Conservation (phyloP, 2,113 vertebrate species). For the Stegostoma tigrinum region DNA sequence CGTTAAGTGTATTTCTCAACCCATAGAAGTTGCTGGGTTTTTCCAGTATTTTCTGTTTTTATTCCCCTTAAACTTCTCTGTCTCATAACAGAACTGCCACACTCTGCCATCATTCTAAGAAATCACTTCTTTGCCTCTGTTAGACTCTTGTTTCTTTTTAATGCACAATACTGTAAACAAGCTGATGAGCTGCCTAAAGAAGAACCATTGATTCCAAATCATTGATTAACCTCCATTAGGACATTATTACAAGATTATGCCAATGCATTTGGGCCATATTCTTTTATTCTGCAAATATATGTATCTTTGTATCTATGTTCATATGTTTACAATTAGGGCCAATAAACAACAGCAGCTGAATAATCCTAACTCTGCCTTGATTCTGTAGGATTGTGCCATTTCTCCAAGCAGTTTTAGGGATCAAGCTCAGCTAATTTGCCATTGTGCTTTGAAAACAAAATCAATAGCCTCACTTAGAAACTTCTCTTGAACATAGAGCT, state of each 20-base stretch:
- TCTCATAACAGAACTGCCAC: too few relatives aligned
- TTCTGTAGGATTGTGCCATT: background rate
- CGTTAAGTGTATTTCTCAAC: too few relatives aligned
- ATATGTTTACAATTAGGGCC: background rate
- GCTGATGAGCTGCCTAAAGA: background rate
- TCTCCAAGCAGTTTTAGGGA: background rate
- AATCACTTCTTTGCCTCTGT: too few relatives aligned
- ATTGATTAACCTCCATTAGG: background rate
- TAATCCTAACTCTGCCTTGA: background rate
- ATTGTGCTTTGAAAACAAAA: background rate
- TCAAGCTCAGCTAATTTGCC: background rate
- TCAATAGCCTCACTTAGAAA: background rate
- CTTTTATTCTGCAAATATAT: background rate
- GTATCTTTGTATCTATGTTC: too few relatives aligned
- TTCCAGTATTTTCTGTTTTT: too few relatives aligned
- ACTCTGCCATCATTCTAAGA: too few relatives aligned
- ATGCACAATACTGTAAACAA: too few relatives aligned
- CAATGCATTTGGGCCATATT: background rate
- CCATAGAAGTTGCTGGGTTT: too few relatives aligned
- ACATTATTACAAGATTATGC: background rate
- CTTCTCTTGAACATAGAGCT: background rate
- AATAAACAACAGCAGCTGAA: background rate
- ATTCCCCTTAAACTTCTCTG: too few relatives aligned
- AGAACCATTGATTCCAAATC: background rate
- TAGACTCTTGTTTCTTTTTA: too few relatives aligned